Conservation (phyloP, 2,113 vertebrate species). For the Anoura caudifer region DNA sequence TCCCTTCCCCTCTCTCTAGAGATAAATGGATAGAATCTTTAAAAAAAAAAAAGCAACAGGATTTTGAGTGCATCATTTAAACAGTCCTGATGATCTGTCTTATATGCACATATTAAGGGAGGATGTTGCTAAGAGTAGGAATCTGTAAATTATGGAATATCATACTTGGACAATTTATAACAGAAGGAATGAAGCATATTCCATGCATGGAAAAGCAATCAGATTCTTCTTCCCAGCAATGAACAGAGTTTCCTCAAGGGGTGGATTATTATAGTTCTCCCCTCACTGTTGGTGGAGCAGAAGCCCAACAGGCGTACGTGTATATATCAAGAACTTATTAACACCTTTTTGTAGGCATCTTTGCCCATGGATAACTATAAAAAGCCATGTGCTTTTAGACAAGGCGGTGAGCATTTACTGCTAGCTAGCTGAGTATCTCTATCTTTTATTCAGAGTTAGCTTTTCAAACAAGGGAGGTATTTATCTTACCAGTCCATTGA, state of each 20-base stretch:
- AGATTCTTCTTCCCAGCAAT: constrained; percentile 6
- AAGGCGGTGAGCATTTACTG: not conserved
- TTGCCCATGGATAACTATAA: not conserved
- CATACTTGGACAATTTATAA: not conserved
- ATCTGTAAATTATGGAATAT: not conserved
- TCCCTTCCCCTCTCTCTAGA: too few species aligned
- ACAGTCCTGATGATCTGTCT: not conserved
- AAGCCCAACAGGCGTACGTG: not conserved
- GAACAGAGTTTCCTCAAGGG: not conserved
- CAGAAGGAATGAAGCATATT: not conserved
- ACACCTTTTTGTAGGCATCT: constrained; percentile 5
- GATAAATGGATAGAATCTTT: too few species aligned
- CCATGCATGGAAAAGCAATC: not conserved
- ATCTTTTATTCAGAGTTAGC: not conserved
- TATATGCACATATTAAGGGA: not conserved
- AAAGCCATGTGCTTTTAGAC: not conserved
- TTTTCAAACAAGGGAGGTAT: constrained; percentile 36
- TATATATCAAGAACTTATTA: constrained; percentile 31
- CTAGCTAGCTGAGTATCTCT: not conserved
- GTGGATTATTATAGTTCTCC: not conserved
- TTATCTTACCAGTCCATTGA: not conserved
- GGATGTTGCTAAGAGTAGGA: not conserved
- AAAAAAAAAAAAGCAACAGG: too few species aligned
- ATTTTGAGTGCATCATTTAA: not conserved
- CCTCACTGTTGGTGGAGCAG: not conserved